Conservation (phyloP, 2,113 vertebrate genomes). For the Rattus norvegicus region GRCr8 NC_086019.1:136420501-136421000, state of each 20-base stretch:
- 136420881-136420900: conserved; percentile 28
- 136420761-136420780: conserved; percentile 26
- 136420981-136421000: not conserved
- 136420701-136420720: conserved; percentile 42
- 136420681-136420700: not conserved
- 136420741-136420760: not conserved
- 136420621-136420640: not conserved
- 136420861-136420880: not conserved
- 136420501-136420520: not conserved
- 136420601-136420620: not conserved
- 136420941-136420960: too few relatives aligned
- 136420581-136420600: not conserved
- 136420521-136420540: accelerated
- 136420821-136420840: not conserved
- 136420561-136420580: accelerated
- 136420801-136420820: not conserved
- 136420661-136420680: not conserved
- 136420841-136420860: not conserved
- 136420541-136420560: not conserved
- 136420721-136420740: not conserved
- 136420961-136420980: not conserved
- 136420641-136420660: not conserved
- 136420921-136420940: too few relatives aligned
- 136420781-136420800: not conserved
- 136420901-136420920: conserved; percentile 19